Evolutionary conservation across 2,113 vertebrate genomes (phyloP).

Genomic region (Megaleporinus macrocephalus): DNA sequence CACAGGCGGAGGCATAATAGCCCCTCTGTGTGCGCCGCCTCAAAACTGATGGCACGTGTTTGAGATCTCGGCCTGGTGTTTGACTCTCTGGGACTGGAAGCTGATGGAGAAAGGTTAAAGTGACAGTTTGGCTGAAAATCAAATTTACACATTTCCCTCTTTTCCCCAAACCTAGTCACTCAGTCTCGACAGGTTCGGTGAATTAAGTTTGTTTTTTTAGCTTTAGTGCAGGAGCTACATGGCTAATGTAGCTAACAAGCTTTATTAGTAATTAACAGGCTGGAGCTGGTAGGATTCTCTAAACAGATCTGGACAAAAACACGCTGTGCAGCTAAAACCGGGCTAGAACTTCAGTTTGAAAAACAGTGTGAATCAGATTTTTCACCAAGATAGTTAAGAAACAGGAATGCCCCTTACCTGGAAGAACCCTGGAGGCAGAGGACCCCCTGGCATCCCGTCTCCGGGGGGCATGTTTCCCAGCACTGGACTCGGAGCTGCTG

Average conservation of each 20-base stretch:
- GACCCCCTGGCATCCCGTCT: conserved; percentile 87
- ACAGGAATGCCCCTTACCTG: conserved; percentile 75
- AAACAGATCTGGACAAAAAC: no score
- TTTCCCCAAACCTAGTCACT: no score
- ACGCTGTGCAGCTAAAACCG: no score
- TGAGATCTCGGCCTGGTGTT: not conserved
- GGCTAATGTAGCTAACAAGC: no score
- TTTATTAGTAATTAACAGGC: no score
- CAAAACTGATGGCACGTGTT: conserved; percentile 48
- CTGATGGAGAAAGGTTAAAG: conserved; percentile 27
- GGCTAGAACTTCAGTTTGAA: no score
- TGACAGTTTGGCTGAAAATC: not conserved
- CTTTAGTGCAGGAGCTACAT: no score
- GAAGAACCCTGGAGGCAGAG: conserved; percentile 88
- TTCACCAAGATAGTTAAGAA: not conserved
- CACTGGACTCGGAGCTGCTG: conserved; percentile 88
- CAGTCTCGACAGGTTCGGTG: no score
- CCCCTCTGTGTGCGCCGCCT: conserved; percentile 45
- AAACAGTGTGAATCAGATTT: not conserved
- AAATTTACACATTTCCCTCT: no score
- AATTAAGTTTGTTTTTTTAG: no score
- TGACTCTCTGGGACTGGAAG: not conserved
- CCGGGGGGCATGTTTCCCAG: conserved; percentile 91
- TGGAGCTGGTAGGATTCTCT: no score
- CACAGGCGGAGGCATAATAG: conserved; percentile 54